phyloP scores from a whole-genome alignment of 1,140 invertebrate genomes.

The Drosophila albomicans region DNA sequence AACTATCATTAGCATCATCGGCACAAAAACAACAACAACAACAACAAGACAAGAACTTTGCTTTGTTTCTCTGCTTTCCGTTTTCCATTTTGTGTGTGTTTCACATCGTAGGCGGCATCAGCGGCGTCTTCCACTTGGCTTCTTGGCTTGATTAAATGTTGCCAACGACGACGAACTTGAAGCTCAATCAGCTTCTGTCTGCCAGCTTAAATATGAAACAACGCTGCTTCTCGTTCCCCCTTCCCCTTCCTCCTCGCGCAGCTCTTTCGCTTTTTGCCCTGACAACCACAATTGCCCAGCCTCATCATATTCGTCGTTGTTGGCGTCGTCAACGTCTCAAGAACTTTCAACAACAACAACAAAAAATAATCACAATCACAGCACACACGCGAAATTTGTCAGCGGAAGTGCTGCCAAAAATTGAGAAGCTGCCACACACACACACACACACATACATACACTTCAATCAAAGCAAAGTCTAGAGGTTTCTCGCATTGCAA shows the following conservation, averaged over 20 bases:
- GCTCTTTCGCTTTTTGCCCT: not conserved
- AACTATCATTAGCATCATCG: conserved; percentile 70
- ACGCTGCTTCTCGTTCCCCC: conserved; percentile 1
- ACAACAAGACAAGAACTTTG: conserved; percentile 61
- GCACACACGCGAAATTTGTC: conserved; percentile 43
- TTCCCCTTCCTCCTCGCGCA: not conserved
- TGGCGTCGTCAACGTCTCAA: conserved; percentile 72
- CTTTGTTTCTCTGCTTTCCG: conserved; percentile 48
- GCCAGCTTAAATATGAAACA: conserved; percentile 40
- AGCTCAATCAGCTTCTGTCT: conserved; percentile 70
- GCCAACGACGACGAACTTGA: conserved; percentile 70
- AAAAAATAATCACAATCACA: conserved; percentile 24
- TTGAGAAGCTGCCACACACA: conserved; percentile 14
- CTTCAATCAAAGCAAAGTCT: not conserved
- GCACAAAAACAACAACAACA: conserved; percentile 46
- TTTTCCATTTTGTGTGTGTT: conserved; percentile 16
- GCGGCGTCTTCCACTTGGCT: conserved; percentile 75
- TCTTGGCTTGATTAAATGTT: conserved; percentile 80
- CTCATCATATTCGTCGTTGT: conserved; percentile 19
- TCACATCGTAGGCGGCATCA: conserved; percentile 15
- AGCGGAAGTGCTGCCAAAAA: conserved; percentile 59
- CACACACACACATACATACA: not conserved
- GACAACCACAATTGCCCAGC: conserved; percentile 37
- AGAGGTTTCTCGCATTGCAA: not conserved
- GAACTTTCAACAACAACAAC: conserved; percentile 44